A percentile compares a stretch with the other conserved stretches of the same genome.
These are phyloP conservation scores for Drosophila testacea DNA, from an alignment of 2,888 invertebrate species.

Conservation along the genomic window DNA sequence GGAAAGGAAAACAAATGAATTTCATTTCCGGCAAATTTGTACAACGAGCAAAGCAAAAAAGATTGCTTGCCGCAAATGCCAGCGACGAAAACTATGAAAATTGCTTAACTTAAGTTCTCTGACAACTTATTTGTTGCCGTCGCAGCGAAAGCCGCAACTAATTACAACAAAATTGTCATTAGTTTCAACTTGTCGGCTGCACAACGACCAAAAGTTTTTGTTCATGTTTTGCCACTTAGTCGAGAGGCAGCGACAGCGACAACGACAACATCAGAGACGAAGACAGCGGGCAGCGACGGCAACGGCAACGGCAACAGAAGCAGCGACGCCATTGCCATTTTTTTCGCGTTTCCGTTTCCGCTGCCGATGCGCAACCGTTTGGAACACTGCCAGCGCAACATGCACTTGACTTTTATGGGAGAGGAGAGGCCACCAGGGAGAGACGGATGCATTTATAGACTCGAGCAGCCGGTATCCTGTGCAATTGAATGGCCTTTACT, in stretches of 20 bases:
- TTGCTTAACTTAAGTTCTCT: constrained; percentile 75
- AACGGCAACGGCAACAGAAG: not conserved
- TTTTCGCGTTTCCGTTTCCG: constrained; percentile 75
- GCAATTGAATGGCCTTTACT: constrained; percentile 59
- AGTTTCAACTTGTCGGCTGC: constrained; percentile 79
- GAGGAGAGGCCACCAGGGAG: constrained; percentile 12
- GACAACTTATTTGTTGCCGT: constrained; percentile 74
- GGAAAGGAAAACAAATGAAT: constrained; percentile 72
- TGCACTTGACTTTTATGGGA: constrained; percentile 69
- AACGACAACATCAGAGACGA: not conserved
- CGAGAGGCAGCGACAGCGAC: constrained; percentile 14
- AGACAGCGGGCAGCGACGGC: not conserved
- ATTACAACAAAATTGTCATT: constrained; percentile 81
- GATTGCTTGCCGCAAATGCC: constrained; percentile 61
- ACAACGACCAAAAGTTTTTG: constrained; percentile 75
- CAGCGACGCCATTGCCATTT: constrained; percentile 56
- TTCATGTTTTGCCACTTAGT: constrained; percentile 78
- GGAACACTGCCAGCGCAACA: constrained; percentile 67
- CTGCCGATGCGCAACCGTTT: constrained; percentile 54
- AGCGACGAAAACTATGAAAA: constrained; percentile 75
- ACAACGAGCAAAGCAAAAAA: constrained; percentile 50
- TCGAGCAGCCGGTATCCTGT: constrained; percentile 72
- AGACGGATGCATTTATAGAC: constrained; percentile 72
- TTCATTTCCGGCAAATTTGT: constrained; percentile 77
- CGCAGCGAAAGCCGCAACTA: constrained; percentile 74